Evolutionary conservation across 2,888 invertebrate species (phyloP), one percentile per base, ranked within the genome.

Genomic region (Machimus atricapillus): DNA sequence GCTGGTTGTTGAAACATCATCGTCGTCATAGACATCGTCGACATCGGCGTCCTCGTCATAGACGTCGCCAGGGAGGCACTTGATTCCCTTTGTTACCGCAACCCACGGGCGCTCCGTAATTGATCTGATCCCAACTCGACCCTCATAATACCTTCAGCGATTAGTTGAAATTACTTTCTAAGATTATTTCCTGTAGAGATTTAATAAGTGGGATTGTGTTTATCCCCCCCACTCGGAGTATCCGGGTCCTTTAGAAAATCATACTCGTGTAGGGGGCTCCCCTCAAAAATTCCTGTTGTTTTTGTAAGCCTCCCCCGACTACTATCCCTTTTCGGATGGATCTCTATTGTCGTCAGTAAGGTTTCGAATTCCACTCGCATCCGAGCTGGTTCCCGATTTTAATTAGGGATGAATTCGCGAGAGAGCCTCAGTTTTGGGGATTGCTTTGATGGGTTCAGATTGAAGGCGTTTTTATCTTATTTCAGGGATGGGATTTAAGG

Each of bases 151-250:
- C 86, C 78, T 52, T 23, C 27, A 78, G 86, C 74, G 86, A 86
- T 86, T 86, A 86, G 86, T 56, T 76, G 86, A 86, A 86, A 86
- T 86, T 86, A 86, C 86, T 86, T 86, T 86, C 77, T 31, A 86
- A 86, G 86, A 86, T 86, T 86, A 86, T 86, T 86, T 86, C 86
- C 78, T 86, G 56, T 27, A 56, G 86, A 86, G 86, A 86, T 86
- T 86, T 86, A 86, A 86, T 86, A 86, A 77, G 77, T 86, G 58
- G 78, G 78, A 58, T 78, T 78, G 77, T 56, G 16, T 78, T 58
- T 86, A 52, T 27, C 46, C 46, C 46, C 43, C 40, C 46, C 40
- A 40, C 34, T 31, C 76, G 23, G n/a, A 8, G 37, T 46, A 56
- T 19, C 31, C 43, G n/a, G 43, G 66, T 66, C 66, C 66, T 66